Evolutionary conservation across 1,140 invertebrate species (phyloP), one percentile per base, ranked within the genome.

Genomic region (Stegodyphus dumicola): DNA sequence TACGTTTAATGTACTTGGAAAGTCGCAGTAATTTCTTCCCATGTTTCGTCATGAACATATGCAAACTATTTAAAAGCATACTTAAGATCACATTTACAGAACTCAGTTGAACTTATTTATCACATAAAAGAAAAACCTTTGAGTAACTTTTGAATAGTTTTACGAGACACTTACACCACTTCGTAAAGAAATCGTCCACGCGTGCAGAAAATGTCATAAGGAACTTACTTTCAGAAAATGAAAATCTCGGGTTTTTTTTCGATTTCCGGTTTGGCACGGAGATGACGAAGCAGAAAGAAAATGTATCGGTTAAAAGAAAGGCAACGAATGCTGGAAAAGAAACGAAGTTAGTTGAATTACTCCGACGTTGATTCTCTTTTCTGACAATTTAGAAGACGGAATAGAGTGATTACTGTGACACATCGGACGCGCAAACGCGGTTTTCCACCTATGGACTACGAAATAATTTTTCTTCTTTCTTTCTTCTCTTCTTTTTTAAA

Each of bases 321-420:
- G 15, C 56, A 60, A 15, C 9, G 56, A 60, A 60, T 15, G 67
- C 48, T 6, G 49, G 52, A 66, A 33, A 83, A 83, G 56, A 83
- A 83, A 83, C 66, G 64, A 66, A 83, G 80, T 83, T 83, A 83
- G 80, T 52, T 5, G 80, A 83, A 83, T 83, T 83, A 83, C 80
- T 48, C 33, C 48, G 18, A 18, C 11, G n/a, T 48, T 48, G 17
- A 48, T 67, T 52, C 56, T 51, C 13, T 15, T 56, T n/a, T 74
- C 13, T 5, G 53, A 64, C 53, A 79, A 75, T 83, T 83, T 83
- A 83, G 74, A 75, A 66, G 70, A 75, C 51, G 70, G 33, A 53
- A 54, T 71, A 71, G 52, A 73, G 56, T 33, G 69, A 54, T 81
- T 81, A 60, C 56, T 64, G 69, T 73, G 78, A 81, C 71, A 81